Conservation (phyloP, 2,113 vertebrate genomes). For the Proterorhinus semilunaris region DNA sequence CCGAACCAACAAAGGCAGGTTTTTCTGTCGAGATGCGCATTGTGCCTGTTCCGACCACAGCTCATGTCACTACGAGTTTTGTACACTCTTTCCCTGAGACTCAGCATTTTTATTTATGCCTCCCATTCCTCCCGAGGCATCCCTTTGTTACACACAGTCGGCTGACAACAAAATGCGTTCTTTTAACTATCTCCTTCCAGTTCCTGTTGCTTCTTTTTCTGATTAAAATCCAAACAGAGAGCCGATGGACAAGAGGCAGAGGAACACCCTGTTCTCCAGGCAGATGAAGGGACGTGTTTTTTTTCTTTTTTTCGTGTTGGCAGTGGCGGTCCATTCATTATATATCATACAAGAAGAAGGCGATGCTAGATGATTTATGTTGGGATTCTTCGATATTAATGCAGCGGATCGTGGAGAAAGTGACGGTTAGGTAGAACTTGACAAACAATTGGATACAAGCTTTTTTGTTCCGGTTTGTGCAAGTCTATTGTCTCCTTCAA, state of each 20-base stretch:
- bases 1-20: slow-evolving; percentile 63
- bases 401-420: slow-evolving; percentile 3
- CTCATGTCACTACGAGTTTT: slow-evolving; percentile 36
- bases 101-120: slow-evolving; percentile 57
- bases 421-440: slow-evolving; percentile 4
- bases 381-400: slow-evolving; percentile 9
- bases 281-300: slow-evolving; percentile 22
- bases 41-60: slow-evolving; percentile 49
- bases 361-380: slow-evolving; percentile 12
- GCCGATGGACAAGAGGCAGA: slow-evolving; percentile 11
- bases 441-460: not conserved
- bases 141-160: slow-evolving; percentile 35
- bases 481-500: not conserved
- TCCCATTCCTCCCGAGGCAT: slow-evolving; percentile 36
- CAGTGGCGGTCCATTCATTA: slow-evolving; percentile 41
- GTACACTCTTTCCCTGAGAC: slow-evolving; percentile 33
- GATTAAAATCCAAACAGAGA: slow-evolving; percentile 26
- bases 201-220: slow-evolving; percentile 19
- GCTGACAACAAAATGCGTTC: slow-evolving; percentile 41
- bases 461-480: not conserved
- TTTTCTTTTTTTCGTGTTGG: slow-evolving; percentile 37
- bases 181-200: slow-evolving; percentile 24
- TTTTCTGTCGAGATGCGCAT: slow-evolving; percentile 52
- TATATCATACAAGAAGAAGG: slow-evolving; percentile 31
- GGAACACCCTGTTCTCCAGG: slow-evolving; percentile 10